A percentile compares a stretch with the other conserved stretches of the same genome.
phyloP scores from a whole-genome alignment of 2,113 vertebrate species.

The Gobio gobio region DNA sequence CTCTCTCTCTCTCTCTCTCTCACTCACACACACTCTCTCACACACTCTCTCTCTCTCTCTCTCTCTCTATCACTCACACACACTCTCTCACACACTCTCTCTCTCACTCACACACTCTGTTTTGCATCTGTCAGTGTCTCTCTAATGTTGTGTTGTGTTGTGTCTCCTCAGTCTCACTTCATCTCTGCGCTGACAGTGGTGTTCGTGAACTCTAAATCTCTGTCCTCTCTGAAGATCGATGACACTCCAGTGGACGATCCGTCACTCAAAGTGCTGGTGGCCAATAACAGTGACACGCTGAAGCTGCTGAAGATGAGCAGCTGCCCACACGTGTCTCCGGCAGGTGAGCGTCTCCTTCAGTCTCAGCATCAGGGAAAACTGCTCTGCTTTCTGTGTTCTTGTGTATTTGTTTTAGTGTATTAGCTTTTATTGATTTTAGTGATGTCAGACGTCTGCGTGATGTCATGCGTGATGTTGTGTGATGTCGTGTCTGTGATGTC shows the following conservation, averaged over 20 bases:
- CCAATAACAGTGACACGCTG: slow-evolving; percentile 94
- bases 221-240: slow-evolving; percentile 95
- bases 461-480: too few relatives aligned
- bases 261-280: slow-evolving; percentile 74
- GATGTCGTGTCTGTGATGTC: too few relatives aligned
- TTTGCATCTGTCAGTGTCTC: neutral
- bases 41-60: too few relatives aligned
- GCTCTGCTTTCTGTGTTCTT: too few relatives aligned
- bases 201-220: slow-evolving; percentile 97
- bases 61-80: too few relatives aligned
- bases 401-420: too few relatives aligned
- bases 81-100: too few relatives aligned
- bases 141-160: neutral
- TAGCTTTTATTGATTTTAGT: too few relatives aligned
- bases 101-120: neutral
- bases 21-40: too few relatives aligned
- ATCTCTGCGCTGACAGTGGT: slow-evolving; percentile 97
- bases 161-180: slow-evolving; percentile 81
- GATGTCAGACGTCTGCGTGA: too few relatives aligned
- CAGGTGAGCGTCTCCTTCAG: slow-evolving; percentile 68
- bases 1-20: too few relatives aligned
- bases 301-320: slow-evolving; percentile 98
- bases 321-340: slow-evolving; percentile 89
- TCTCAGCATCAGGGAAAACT: too few relatives aligned
- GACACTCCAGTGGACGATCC: slow-evolving; percentile 74